Percentiles rank a stretch among this genome's conserved stretches.
These are phyloP conservation scores for Leptobrachium ailaonicum DNA, from an alignment of 2,113 vertebrate genomes.

Conservation along the genomic window DNA sequence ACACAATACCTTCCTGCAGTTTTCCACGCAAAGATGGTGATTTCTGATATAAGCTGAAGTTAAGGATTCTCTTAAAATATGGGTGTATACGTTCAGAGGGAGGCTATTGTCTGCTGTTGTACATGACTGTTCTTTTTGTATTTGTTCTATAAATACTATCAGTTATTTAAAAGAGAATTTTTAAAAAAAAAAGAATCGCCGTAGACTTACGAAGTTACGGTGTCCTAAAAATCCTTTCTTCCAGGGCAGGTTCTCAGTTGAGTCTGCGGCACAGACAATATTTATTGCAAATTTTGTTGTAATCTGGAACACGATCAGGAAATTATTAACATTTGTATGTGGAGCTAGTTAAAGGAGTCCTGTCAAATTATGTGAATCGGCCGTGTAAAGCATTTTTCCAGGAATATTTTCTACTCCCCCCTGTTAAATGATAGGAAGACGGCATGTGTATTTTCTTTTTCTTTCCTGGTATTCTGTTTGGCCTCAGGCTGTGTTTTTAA, in stretches of 20 bases:
- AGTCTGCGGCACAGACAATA: neutral
- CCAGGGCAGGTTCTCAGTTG: neutral
- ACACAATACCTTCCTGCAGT: no score
- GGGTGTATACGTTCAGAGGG: no score
- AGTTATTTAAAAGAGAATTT: neutral
- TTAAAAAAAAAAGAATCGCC: no score
- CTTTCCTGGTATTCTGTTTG: neutral
- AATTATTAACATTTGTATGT: neutral
- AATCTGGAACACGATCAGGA: neutral
- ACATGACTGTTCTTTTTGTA: neutral
- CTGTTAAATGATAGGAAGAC: neutral
- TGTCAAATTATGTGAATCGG: neutral
- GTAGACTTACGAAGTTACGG: no score
- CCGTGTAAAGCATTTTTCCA: neutral
- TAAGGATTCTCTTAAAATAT: no score
- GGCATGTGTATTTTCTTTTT: neutral
- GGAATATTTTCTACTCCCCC: neutral
- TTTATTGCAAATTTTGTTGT: neutral
- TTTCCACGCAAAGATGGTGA: no score
- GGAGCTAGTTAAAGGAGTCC: neutral
- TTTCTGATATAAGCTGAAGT: no score
- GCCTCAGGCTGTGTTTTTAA: neutral
- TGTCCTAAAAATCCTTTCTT: neutral
- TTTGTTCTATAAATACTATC: neutral
- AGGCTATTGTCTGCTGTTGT: neutral